These are phyloP conservation scores for Temnothorax nylanderi DNA, from an alignment of 1,140 invertebrate genomes.

Conservation along the genomic window DNA sequence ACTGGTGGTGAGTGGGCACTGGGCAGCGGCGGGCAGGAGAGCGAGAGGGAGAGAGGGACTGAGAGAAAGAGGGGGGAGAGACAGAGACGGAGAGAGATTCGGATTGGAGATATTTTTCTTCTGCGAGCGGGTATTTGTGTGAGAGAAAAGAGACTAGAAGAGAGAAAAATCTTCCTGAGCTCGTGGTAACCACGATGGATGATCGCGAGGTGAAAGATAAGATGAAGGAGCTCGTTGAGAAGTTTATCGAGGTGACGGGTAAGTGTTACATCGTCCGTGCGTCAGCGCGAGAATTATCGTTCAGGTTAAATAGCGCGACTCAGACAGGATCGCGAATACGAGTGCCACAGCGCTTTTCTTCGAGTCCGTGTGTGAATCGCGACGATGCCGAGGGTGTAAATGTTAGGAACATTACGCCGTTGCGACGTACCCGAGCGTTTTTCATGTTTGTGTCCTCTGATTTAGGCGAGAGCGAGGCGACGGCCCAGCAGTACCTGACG, in stretches of 20 bases:
- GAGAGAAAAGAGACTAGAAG: too few relatives aligned
- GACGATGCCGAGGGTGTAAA: background rate
- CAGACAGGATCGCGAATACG: background rate
- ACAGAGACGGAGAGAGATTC: conserved; percentile 14
- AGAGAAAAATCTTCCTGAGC: conserved; percentile 28
- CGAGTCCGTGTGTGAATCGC: background rate
- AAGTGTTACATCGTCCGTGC: background rate
- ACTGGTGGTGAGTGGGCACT: too few relatives aligned
- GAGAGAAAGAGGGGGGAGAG: background rate
- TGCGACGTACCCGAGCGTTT: background rate
- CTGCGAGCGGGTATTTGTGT: background rate
- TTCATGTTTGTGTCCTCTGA: background rate
- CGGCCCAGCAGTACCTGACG: conserved; percentile 80
- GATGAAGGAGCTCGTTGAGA: conserved; percentile 75
- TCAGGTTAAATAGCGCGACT: conserved; percentile 8
- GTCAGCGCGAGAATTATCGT: background rate
- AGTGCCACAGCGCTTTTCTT: background rate
- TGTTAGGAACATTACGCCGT: background rate
- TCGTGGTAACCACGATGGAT: conserved; percentile 74
- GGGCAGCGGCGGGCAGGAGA: background rate
- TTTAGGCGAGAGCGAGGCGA: conserved; percentile 78
- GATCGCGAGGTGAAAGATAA: conserved; percentile 65
- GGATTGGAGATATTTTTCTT: conserved; percentile 29
- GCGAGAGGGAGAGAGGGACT: background rate
- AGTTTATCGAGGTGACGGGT: conserved; percentile 84